phyloP scores from a whole-genome alignment of 2,888 invertebrate genomes.

The Siphonodentalium dalli region DNA sequence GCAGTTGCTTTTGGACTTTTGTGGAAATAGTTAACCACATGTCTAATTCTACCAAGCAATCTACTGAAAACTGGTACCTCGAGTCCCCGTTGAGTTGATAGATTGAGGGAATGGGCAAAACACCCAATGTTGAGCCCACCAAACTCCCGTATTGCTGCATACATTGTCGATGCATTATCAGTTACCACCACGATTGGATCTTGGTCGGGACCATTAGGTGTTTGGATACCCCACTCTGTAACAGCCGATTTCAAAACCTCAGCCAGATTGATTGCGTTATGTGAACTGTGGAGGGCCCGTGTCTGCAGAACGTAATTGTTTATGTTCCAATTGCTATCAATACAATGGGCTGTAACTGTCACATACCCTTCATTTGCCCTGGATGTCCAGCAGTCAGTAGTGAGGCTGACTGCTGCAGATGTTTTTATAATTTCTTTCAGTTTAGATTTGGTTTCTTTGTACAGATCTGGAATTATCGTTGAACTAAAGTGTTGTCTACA shows the following conservation, averaged over 20 bases:
- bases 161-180: slow-evolving; percentile 5
- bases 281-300: not conserved
- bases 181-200: not conserved
- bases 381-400: slow-evolving; percentile 11
- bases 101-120: slow-evolving; percentile 5
- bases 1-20: too few species aligned
- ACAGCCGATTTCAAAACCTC: not conserved
- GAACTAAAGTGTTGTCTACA: not conserved
- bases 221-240: not conserved
- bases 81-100: slow-evolving; percentile 1
- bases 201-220: too few species aligned
- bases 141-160: not conserved
- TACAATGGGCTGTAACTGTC: slow-evolving; percentile 5
- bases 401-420: not conserved
- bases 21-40: too few species aligned
- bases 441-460: not conserved
- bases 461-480: not conserved
- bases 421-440: not conserved
- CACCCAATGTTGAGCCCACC: not conserved
- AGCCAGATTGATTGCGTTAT: slow-evolving; percentile 3
- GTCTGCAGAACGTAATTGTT: slow-evolving; percentile 3
- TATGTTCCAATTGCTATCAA: slow-evolving; percentile 2
- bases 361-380: slow-evolving; percentile 3
- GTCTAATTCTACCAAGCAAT: not conserved
- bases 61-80: not conserved